phyloP scores from a whole-genome alignment of 1,140 invertebrate species.

The Ladona fulva region DNA sequence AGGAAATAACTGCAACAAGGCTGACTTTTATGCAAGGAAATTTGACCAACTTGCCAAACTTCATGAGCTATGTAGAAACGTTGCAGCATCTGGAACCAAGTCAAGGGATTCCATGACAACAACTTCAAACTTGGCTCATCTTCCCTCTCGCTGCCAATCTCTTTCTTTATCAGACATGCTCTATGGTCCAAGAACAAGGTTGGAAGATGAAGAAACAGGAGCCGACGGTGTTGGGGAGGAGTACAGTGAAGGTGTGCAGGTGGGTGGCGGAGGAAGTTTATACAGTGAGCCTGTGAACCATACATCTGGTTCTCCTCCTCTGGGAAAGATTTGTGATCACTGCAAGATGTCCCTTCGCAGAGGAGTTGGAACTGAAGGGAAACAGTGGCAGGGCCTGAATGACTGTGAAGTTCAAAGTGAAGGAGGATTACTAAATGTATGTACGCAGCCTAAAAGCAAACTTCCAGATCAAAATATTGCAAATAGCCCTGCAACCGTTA shows the following conservation, averaged over 20 bases:
- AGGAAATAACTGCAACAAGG: slow-evolving; percentile 20
- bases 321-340: slow-evolving; percentile 58
- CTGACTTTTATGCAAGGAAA: slow-evolving; percentile 31
- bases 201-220: not conserved
- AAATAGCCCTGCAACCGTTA: not conserved
- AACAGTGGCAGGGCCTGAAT: not conserved
- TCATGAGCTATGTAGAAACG: slow-evolving; percentile 56
- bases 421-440: not conserved
- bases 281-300: slow-evolving; percentile 72
- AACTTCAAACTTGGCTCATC: slow-evolving; percentile 29
- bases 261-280: slow-evolving; percentile 47
- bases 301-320: slow-evolving; percentile 28
- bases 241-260: slow-evolving; percentile 30
- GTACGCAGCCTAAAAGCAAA: not conserved
- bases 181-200: slow-evolving; percentile 36
- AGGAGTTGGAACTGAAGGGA: not conserved
- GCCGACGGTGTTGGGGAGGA: slow-evolving; percentile 44
- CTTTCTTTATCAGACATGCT: slow-evolving; percentile 59
- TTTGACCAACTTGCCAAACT: slow-evolving; percentile 57
- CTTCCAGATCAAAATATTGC: not conserved
- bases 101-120: not conserved
- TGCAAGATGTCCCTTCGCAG: slow-evolving; percentile 49
- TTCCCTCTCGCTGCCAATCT: slow-evolving; percentile 51
- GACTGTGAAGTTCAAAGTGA: slow-evolving; percentile 8
- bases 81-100: slow-evolving; percentile 14